Conservation (phyloP, 2,888 invertebrate genomes). For the Stramonita haemastoma region DNA sequence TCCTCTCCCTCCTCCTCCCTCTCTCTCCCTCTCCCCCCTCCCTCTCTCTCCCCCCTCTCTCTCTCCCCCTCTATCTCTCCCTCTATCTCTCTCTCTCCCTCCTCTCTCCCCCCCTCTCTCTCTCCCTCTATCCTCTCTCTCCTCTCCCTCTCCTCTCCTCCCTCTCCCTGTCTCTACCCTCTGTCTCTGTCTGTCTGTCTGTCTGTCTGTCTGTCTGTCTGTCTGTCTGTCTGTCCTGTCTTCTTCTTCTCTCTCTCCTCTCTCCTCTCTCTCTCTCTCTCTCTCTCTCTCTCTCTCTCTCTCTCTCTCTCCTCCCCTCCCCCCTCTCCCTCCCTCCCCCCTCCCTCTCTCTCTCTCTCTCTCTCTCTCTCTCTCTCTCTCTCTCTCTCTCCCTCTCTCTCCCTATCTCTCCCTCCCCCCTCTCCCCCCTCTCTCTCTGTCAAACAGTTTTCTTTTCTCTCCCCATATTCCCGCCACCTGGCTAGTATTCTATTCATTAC, state of each 20-base stretch:
- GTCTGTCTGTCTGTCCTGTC: not conserved
- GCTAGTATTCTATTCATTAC: not conserved
- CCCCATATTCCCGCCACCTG: too few species aligned
- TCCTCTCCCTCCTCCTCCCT: not conserved
- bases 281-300: slow-evolving; percentile 25
- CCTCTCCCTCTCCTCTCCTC: not conserved
- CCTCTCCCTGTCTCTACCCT: not conserved
- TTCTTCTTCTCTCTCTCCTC: not conserved
- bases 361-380: not conserved
- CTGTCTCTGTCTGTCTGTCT: slow-evolving; percentile 11
- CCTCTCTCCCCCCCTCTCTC: not conserved
- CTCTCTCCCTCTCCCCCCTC: not conserved
- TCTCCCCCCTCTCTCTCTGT: not conserved
- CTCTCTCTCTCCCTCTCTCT: not conserved
- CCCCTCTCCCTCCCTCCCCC: not conserved
- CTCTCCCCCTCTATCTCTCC: not conserved
- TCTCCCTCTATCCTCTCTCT: not conserved
- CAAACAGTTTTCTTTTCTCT: not conserved
- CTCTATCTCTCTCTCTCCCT: not conserved
- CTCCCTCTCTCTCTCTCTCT: not conserved
- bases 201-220: not conserved
- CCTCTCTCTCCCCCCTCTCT: not conserved
- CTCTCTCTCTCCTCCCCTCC: not conserved
- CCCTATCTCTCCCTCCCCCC: too few species aligned
- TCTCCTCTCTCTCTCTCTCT: slow-evolving; percentile 13